These are phyloP conservation scores for Vidua macroura DNA, from an alignment of 2,113 vertebrate genomes.

Conservation along the genomic window DNA sequence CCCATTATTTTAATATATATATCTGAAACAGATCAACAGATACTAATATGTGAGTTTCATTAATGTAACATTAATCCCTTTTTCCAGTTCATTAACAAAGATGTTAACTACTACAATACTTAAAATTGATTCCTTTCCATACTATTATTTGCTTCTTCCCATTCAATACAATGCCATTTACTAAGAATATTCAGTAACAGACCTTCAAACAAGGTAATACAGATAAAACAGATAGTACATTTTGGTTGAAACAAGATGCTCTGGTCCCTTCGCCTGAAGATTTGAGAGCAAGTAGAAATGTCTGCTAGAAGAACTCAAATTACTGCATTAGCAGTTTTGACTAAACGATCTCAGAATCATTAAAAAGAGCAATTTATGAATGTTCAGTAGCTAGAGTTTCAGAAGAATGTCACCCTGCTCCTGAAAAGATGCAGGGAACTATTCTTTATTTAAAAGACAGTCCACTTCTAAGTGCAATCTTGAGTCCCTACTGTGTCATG, in stretches of 20 bases:
- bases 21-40: neutral
- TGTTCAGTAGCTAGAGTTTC: neutral
- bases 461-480: neutral
- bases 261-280: neutral
- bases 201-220: neutral
- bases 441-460: neutral
- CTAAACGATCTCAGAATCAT: neutral
- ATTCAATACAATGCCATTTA: neutral
- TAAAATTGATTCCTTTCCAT: neutral
- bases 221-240: neutral
- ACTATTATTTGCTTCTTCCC: neutral
- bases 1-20: neutral
- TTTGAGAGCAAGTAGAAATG: neutral
- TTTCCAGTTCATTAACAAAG: constrained; percentile 30
- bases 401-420: neutral
- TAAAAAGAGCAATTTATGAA: neutral
- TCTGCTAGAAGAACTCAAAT: neutral
- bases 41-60: neutral
- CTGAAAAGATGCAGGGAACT: neutral
- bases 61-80: neutral
- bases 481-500: neutral
- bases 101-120: neutral
- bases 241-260: neutral
- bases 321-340: neutral
- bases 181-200: neutral